These are phyloP conservation scores for Metallyticus violacea DNA, from an alignment of 2,888 invertebrate genomes.

Conservation along the genomic window DNA sequence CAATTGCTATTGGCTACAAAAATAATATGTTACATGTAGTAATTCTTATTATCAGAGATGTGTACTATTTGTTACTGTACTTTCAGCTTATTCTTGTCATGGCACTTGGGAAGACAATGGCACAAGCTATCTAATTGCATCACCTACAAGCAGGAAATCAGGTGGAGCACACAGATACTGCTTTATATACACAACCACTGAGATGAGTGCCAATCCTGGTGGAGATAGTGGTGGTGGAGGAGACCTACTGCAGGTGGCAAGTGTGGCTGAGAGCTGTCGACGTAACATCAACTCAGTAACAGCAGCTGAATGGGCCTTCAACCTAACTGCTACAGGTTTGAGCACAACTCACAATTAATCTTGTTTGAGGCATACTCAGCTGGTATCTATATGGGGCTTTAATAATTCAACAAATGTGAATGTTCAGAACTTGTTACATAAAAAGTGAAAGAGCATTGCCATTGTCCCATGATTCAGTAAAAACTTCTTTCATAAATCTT, in stretches of 20 bases:
- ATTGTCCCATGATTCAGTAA: not conserved
- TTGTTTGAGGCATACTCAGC: not conserved
- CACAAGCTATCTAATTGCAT: conserved; percentile 80
- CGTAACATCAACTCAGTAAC: conserved; percentile 53
- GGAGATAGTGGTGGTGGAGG: conserved; percentile 14
- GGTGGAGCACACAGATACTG: conserved; percentile 57
- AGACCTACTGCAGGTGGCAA: conserved; percentile 49
- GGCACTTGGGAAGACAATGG: conserved; percentile 87
- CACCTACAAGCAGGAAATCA: conserved; percentile 64
- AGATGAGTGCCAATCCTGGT: conserved; percentile 33
- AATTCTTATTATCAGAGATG: too few relatives aligned
- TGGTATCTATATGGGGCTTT: too few relatives aligned
- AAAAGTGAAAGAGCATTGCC: too few relatives aligned
- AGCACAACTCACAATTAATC: not conserved
- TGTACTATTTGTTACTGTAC: too few relatives aligned
- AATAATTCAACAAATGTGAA: too few relatives aligned
- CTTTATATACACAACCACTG: conserved; percentile 54
- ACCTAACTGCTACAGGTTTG: conserved; percentile 51
- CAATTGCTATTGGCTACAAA: too few relatives aligned
- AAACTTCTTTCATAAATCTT: too few relatives aligned
- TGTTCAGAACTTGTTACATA: too few relatives aligned
- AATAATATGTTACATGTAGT: too few relatives aligned
- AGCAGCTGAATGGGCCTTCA: conserved; percentile 60
- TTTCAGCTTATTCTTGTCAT: conserved; percentile 81
- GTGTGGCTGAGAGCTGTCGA: conserved; percentile 57